Base-by-base conservation (phyloP, 2,888 invertebrate genomes). In the Capitulum mitella region DNA sequence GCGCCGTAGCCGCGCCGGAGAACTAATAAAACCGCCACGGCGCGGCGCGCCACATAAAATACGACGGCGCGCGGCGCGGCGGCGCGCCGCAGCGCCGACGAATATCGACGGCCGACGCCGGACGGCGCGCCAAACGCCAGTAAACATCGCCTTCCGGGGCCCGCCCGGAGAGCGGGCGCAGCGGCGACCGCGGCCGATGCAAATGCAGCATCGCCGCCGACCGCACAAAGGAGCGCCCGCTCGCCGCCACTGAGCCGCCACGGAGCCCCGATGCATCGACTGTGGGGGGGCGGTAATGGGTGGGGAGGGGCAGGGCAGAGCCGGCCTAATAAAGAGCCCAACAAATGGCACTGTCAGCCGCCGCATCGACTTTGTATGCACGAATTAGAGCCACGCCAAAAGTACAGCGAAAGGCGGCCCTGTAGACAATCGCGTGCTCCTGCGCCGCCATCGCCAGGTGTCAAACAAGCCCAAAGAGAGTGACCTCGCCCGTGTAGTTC, bases 321-420 rank as follows among this genome's bases (percentile, higher is more conserved):
- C 64, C 2, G 32, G 29, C 14, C 64, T 51, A 29, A 29, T 64
- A 64, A 64, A 64, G 64, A 14, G 6, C 32, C 32, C 64, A 64
- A 64, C 64, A 64, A 64, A 64, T 64, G 64, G 64, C 5, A 34
- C 64, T 64, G 64, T 64, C 64, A 64, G 70, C 22, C 12, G 40
- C 8, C 3, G 26, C 70, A 14, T 22, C 26, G 40, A 26, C 26
- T 70, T 40, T 34, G 26, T 16, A 34, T 19, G 32, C 29, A 10
- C 58, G 29, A 58, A 58, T 58, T 58, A 58, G 29, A 29, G 43
- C 29, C 29, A 10, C n/a, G n/a, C 58, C n/a, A n/a, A 58, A 58
- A 58, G 58, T 29, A 58, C n/a, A n/a, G 10, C 58, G n/a, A 58
- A 58, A 58, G 58, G n/a, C 26, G n/a, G 10, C 58, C n/a, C n/a